Evolutionary conservation across 2,113 vertebrate genomes (phyloP), one percentile per base, ranked within the genome.

Genomic region (Triplophysa rosa): DNA sequence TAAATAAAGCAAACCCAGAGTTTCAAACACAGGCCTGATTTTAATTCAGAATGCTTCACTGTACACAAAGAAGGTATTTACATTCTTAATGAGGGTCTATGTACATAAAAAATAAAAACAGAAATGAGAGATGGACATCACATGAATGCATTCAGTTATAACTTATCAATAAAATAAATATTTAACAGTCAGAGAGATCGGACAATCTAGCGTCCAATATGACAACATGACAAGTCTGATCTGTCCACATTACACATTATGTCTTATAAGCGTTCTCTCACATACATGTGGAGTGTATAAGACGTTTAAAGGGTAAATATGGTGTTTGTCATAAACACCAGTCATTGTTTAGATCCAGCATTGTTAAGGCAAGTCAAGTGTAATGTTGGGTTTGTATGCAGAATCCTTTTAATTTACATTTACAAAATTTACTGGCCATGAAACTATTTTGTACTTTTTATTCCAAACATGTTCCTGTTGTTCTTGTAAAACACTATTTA

Each of bases 91-190:
- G n/a, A 75, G 54, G 61, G 56, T 45, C 45, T 81, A 81, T 85
- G 58, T 85, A 83, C 77, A 83, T 59, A 82, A 56, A 52, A 75
- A 13, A 79, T 29, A n/a, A 42, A 54, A 63, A 23, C 17, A 45
- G 4, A 23, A 58, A 58, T 10, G 7, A 63, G 11, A 79, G 56
- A 70, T 58, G 54, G 26, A 80, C 82, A 84, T 79, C 66, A 67
- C 67, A 59, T 74, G 74, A 64, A 83, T 77, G 73, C 80, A 80
- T 59, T 74, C 68, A 37, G 78, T 42, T 63, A 87, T 87, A 87
- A 86, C 86, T 86, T 80, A 86, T 74, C 78, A 87, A 85, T 88
- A 87, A 88, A 87, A 87, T 90, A 87, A 89, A 87, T 90, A 89
- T 83, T 80, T 63, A 82, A 75, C 73, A 80, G 79, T 75, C 77